phyloP scores from a whole-genome alignment of 2,113 vertebrate genomes.

The Holacanthus passer region DNA sequence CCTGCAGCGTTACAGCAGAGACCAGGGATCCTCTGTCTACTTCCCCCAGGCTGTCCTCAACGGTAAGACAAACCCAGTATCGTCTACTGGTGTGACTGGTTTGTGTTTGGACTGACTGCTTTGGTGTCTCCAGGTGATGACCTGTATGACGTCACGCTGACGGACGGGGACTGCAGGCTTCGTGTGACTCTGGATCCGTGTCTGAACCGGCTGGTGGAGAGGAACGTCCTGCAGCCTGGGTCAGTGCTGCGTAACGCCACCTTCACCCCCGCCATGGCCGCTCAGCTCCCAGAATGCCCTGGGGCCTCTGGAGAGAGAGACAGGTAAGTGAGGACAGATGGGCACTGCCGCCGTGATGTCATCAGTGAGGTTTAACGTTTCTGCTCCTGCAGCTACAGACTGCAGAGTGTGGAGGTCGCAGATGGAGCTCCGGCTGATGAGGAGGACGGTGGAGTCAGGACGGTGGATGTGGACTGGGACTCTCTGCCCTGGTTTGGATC shows the following conservation, averaged over 20 bases:
- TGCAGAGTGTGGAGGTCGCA: constrained; percentile 51
- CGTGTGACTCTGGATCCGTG: constrained; percentile 79
- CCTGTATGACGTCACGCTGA: constrained; percentile 82
- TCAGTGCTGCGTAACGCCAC: constrained; percentile 54
- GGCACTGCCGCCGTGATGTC: fast-evolving
- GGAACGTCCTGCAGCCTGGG: constrained; percentile 67
- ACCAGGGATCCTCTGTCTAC: constrained; percentile 65
- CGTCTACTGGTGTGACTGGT: neutral
- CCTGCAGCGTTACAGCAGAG: constrained; percentile 76
- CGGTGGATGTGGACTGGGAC: neutral
- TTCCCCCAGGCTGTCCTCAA: constrained; percentile 71
- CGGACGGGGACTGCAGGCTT: constrained; percentile 79
- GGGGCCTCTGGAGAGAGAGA: neutral
- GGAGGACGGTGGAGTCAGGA: fast-evolving
- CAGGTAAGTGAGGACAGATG: constrained; percentile 51
- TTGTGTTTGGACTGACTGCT: neutral
- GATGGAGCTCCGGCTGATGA: neutral
- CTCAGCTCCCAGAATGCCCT: constrained; percentile 39
- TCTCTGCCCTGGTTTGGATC: constrained; percentile 70
- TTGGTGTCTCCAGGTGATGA: constrained; percentile 56
- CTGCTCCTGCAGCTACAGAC: constrained; percentile 51
- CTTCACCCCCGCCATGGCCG: constrained; percentile 56
- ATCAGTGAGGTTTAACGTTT: neutral
- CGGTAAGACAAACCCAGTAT: no score
- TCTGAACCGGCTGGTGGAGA: constrained; percentile 78